Evolutionary conservation across 2,888 invertebrate species (phyloP).

Genomic region (Eudemis profundana): DNA sequence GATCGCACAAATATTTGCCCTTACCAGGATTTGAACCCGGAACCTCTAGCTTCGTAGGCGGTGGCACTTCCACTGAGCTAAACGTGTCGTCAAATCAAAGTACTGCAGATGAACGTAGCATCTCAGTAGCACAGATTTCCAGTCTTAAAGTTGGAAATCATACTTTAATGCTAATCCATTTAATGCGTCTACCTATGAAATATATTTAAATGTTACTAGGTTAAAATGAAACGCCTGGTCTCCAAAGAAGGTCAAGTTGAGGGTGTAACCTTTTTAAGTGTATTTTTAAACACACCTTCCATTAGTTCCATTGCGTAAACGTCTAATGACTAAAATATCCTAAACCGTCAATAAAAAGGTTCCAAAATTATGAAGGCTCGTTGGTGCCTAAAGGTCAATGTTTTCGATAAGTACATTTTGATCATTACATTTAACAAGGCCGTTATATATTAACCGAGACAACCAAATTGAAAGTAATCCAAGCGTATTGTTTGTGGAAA

Average conservation of each 20-base stretch:
- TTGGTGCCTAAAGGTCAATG: neutral
- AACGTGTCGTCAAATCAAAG: no score
- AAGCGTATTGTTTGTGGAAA: conserved; percentile 14
- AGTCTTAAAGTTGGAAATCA: no score
- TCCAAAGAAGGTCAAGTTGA: neutral
- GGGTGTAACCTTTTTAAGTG: conserved; percentile 2
- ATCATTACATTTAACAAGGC: no score
- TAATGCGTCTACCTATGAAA: neutral
- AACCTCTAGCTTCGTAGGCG: no score
- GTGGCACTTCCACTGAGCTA: no score
- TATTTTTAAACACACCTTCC: conserved; percentile 10
- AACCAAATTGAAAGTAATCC: conserved; percentile 23
- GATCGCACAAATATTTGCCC: no score
- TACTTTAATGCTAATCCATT: no score
- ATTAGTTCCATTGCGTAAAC: neutral
- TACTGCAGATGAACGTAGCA: no score
- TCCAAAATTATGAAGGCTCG: neutral
- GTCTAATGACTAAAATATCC: neutral
- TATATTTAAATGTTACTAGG: neutral
- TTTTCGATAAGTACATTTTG: neutral
- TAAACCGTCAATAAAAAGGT: neutral
- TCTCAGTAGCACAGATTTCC: no score
- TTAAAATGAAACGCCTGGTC: no score
- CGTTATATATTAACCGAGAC: neutral
- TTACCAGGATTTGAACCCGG: no score